These are phyloP conservation scores for Lasioglossum figueresi DNA, from an alignment of 2,888 invertebrate species.

Conservation along the genomic window DNA sequence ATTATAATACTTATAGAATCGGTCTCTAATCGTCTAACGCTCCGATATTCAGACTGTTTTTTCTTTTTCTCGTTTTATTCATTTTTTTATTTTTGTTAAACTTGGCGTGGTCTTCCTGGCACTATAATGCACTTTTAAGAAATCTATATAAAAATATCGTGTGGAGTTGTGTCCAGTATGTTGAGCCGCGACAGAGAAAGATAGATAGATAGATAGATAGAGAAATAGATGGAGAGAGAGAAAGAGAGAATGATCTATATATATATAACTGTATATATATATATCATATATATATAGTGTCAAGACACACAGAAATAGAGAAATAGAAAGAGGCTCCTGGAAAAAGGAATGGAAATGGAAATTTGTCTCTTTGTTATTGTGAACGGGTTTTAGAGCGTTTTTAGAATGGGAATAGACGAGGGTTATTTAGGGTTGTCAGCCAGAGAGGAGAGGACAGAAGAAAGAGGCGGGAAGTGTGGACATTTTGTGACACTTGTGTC, in stretches of 20 bases:
- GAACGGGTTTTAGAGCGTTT: background rate
- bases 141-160: constrained; percentile 83
- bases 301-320: constrained; percentile 35
- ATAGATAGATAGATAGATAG: constrained; percentile 34
- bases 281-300: background rate
- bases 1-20: constrained; percentile 71
- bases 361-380: constrained; percentile 16
- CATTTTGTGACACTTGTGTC: constrained; percentile 76
- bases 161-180: constrained; percentile 79
- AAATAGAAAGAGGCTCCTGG: constrained; percentile 14
- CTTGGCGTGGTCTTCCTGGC: constrained; percentile 79
- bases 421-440: constrained; percentile 12
- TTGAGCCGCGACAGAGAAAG: constrained; percentile 72
- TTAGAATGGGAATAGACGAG: background rate
- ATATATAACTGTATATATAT: background rate
- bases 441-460: constrained; percentile 51
- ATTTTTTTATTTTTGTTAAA: constrained; percentile 44
- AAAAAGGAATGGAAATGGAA: constrained; percentile 40
- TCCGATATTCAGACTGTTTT: constrained; percentile 67
- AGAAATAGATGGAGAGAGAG: constrained; percentile 26
- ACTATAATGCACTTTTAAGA: constrained; percentile 83
- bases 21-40: constrained; percentile 68
- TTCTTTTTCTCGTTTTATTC: constrained; percentile 24
- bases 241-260: background rate
- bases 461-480: constrained; percentile 45